Evolutionary conservation across 30 jellyfish, hydroid and myxozoan genomes (phyloP).

Genomic region (Nemopilema nomurai): DNA sequence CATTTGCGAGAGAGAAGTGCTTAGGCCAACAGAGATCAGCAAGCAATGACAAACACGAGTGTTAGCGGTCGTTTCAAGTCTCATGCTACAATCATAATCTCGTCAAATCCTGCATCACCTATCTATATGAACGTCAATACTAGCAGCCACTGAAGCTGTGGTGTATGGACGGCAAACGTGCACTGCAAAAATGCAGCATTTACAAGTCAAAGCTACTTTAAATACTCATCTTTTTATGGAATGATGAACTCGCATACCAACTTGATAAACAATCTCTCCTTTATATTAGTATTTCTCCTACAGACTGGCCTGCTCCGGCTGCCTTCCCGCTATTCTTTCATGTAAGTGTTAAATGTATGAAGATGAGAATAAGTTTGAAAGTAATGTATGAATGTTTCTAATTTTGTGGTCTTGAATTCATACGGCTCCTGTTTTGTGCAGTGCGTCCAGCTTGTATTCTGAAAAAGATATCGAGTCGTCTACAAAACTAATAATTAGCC

Average conservation of each 20-base stretch:
- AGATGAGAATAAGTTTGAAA: slow-evolving; percentile 40
- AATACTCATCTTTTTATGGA: slow-evolving; percentile 32
- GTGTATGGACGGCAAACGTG: neutral
- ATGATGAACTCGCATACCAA: slow-evolving; percentile 19
- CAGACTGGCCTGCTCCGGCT: slow-evolving; percentile 21
- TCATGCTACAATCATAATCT: neutral
- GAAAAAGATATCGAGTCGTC: slow-evolving; percentile 1
- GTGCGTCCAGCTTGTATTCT: slow-evolving; percentile 77
- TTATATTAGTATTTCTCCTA: slow-evolving; percentile 27
- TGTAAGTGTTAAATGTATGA: slow-evolving; percentile 47
- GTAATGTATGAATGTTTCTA: slow-evolving; percentile 17
- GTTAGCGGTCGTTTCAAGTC: slow-evolving; percentile 9
- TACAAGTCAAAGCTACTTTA: slow-evolving; percentile 17
- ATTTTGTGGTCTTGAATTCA: slow-evolving; percentile 64
- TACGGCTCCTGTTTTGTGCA: slow-evolving; percentile 59
- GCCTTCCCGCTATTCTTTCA: slow-evolving; percentile 25
- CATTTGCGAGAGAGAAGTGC: neutral
- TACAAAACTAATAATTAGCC: neutral
- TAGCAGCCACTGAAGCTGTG: neutral
- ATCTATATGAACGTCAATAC: neutral
- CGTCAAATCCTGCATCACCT: neutral
- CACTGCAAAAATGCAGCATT: slow-evolving; percentile 33
- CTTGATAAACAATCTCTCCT: slow-evolving; percentile 45
- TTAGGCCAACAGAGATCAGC: neutral
- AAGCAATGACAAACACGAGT: neutral